Percentiles rank a stretch among this genome's conserved stretches.
phyloP scores from a whole-genome alignment of 2,797 vertebrate genomes.

The Coreius guichenoti region DNA sequence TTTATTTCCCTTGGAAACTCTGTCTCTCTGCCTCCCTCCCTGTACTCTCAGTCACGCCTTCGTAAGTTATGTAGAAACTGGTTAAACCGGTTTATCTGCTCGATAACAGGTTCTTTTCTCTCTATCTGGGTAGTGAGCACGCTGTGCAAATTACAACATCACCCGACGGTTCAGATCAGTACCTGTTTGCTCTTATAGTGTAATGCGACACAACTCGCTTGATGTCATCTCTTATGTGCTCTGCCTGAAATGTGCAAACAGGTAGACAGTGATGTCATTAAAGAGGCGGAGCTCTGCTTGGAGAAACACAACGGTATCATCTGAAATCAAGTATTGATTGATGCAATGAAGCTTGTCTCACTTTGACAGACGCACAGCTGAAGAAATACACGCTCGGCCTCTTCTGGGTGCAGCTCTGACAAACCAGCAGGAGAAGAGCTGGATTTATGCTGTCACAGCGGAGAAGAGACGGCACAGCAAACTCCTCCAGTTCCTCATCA shows the following conservation, averaged over 20 bases:
- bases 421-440: conserved; percentile 83
- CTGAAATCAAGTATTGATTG: background rate
- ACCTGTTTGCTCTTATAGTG: conserved; percentile 64
- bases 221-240: conserved; percentile 81
- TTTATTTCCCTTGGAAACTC: conserved; percentile 15
- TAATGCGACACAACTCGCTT: conserved; percentile 72
- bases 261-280: conserved; percentile 26
- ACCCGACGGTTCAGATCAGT: conserved; percentile 6
- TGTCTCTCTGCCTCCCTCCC: conserved; percentile 30
- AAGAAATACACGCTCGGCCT: conserved; percentile 87
- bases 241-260: conserved; percentile 73
- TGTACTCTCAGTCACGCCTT: conserved; percentile 78
- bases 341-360: conserved; percentile 36
- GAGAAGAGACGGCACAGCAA: conserved; percentile 74
- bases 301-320: background rate
- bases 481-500: conserved; percentile 81
- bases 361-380: conserved; percentile 76
- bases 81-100: conserved; percentile 72
- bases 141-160: conserved; percentile 9
- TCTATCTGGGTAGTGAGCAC: conserved; percentile 1
- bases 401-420: conserved; percentile 75
- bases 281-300: conserved; percentile 2
- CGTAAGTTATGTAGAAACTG: conserved; percentile 77
- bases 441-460: conserved; percentile 79
- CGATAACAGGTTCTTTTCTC: conserved; percentile 50